A percentile compares a stretch with the other conserved stretches of the same genome.
phyloP scores from a whole-genome alignment of 2,113 vertebrate genomes.

The Bos indicus region DNA sequence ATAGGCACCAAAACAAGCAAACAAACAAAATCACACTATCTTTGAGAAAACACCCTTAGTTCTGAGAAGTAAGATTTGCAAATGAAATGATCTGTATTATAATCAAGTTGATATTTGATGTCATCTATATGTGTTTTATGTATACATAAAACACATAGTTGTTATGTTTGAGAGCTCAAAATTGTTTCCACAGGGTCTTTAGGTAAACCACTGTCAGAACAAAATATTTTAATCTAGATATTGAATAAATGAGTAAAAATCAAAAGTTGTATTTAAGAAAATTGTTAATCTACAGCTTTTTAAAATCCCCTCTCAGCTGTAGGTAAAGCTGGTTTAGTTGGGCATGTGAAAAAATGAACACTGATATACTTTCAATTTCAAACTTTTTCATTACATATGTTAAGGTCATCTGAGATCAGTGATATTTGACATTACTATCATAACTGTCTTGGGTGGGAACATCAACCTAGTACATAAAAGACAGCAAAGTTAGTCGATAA shows the following conservation, averaged over 20 bases:
- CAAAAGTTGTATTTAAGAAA: background rate
- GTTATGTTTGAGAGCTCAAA: background rate
- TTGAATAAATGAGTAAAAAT: background rate
- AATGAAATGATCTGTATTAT: background rate
- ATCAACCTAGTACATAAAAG: background rate
- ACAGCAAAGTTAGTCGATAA: background rate
- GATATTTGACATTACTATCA: background rate
- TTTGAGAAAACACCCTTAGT: background rate
- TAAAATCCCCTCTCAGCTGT: accelerated
- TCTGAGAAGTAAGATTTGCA: background rate
- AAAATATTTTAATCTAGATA: background rate
- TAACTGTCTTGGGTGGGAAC: background rate
- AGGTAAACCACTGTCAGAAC: background rate
- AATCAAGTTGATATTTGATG: background rate
- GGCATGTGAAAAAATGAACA: background rate
- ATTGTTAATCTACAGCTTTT: background rate
- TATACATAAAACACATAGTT: background rate
- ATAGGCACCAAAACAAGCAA: background rate
- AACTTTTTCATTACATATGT: background rate
- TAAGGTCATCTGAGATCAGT: background rate
- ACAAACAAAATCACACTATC: background rate
- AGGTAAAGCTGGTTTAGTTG: background rate
- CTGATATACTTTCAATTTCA: background rate
- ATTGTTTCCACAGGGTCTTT: background rate
- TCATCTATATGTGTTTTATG: background rate